Conservation (phyloP, 2,797 vertebrate species). For the Yasuhikotakia modesta region DNA sequence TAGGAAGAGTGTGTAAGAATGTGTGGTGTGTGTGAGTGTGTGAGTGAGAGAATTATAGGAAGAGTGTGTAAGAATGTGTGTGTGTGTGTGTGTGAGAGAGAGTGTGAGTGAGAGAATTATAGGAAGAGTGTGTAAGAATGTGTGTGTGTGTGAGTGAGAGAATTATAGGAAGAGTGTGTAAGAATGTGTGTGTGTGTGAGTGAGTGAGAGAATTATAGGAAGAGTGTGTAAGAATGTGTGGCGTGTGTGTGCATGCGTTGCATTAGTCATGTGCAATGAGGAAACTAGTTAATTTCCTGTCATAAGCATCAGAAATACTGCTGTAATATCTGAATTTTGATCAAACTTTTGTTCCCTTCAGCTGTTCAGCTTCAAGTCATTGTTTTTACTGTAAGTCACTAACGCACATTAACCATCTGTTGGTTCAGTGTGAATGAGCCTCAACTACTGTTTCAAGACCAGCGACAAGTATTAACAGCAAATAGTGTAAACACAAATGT, state of each 20-base stretch:
- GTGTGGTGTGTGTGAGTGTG: too few species aligned
- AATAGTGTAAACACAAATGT: constrained; percentile 5
- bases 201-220: too few species aligned
- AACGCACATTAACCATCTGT: background rate
- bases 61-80: too few species aligned
- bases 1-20: too few species aligned
- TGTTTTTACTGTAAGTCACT: background rate
- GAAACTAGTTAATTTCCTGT: background rate
- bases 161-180: too few species aligned
- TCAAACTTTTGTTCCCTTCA: constrained; percentile 1
- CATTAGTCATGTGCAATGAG: background rate
- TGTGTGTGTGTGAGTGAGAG: too few species aligned
- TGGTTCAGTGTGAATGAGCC: too few species aligned
- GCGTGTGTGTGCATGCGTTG: background rate
- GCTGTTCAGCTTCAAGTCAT: background rate
- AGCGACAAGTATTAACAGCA: background rate
- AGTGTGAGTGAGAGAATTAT: too few species aligned
- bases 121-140: too few species aligned
- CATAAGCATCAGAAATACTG: background rate
- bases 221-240: background rate
- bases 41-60: too few species aligned
- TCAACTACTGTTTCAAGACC: background rate
- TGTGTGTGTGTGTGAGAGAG: too few species aligned
- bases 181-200: too few species aligned
- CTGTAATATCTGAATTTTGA: background rate